These are phyloP conservation scores for Mallateleia sp. DNA, from an alignment of 2,888 invertebrate genomes.

Conservation along the genomic window DNA sequence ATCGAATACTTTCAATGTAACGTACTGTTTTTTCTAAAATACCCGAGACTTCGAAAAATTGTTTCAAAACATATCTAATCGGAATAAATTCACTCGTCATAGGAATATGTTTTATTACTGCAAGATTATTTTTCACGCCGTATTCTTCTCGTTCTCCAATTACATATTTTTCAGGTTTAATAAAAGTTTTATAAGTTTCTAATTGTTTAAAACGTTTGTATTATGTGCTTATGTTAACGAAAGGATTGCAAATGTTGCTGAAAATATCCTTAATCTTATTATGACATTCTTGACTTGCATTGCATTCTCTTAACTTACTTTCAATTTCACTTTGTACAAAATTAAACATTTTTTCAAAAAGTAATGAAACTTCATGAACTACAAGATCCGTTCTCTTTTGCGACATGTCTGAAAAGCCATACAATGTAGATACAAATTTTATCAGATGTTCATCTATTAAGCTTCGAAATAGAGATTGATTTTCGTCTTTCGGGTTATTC, in stretches of 20 bases:
- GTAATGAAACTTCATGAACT: constrained; percentile 7
- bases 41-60: no score
- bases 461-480: background rate
- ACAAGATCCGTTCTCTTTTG: constrained; percentile 29
- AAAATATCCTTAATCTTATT: constrained; percentile 8
- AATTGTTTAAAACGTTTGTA: no score
- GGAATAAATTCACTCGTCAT: no score
- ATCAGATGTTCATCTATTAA: constrained; percentile 11
- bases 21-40: no score
- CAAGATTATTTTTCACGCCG: no score
- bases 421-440: constrained; percentile 23
- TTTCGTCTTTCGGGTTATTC: background rate
- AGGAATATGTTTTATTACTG: no score
- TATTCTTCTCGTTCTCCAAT: no score
- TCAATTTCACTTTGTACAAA: constrained; percentile 10
- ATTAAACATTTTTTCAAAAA: background rate
- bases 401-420: constrained; percentile 18
- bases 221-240: no score
- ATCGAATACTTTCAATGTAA: no score
- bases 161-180: no score
- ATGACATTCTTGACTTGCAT: constrained; percentile 23
- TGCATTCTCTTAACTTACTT: constrained; percentile 7
- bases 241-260: constrained; percentile 11
- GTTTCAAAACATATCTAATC: no score
- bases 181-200: no score